A percentile compares a stretch with the other conserved stretches of the same genome.
Evolutionary conservation across 37 sponge, comb jelly and placozoan species (phyloP).

Genomic region (Crambe crambe): DNA sequence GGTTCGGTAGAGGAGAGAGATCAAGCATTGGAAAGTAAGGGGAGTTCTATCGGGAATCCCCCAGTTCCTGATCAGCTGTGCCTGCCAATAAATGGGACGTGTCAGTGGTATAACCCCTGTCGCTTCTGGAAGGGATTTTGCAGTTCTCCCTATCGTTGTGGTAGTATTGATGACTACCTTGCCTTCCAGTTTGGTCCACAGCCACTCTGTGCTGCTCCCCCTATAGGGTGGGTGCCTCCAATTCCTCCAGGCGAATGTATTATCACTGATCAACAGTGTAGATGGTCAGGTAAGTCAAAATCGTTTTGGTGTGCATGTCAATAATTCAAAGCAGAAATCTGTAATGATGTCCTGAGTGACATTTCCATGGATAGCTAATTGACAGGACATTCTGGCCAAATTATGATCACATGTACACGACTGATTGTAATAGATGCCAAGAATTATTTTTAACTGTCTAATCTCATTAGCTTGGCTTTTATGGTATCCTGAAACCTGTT

Average conservation of each 20-base stretch:
- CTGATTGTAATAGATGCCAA: too few relatives aligned
- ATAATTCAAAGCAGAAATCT: too few relatives aligned
- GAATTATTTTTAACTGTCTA: too few relatives aligned
- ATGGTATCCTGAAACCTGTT: too few relatives aligned
- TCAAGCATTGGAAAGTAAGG: background rate
- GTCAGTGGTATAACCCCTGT: conserved; percentile 49
- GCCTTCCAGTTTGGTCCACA: conserved; percentile 23
- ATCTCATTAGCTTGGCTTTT: too few relatives aligned
- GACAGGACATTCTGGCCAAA: too few relatives aligned
- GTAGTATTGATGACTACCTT: conserved; percentile 1
- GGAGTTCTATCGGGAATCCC: too few relatives aligned
- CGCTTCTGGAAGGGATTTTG: conserved; percentile 16
- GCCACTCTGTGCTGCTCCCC: conserved; percentile 10
- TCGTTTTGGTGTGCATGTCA: too few relatives aligned
- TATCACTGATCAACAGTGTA: conserved; percentile 3
- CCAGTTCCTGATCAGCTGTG: conserved; percentile 2
- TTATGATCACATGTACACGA: too few relatives aligned
- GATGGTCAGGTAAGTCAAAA: conserved; percentile 26
- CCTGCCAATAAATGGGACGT: conserved; percentile 3
- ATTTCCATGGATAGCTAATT: too few relatives aligned
- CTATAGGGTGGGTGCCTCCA: background rate
- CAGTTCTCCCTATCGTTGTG: conserved; percentile 12
- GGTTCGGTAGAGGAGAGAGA: background rate
- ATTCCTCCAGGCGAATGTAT: conserved; percentile 17
- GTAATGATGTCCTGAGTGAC: too few relatives aligned